Evolutionary conservation across 1,140 invertebrate genomes (phyloP), one percentile per base, ranked within the genome.

Genomic region (Phenacoccus solenopsis): DNA sequence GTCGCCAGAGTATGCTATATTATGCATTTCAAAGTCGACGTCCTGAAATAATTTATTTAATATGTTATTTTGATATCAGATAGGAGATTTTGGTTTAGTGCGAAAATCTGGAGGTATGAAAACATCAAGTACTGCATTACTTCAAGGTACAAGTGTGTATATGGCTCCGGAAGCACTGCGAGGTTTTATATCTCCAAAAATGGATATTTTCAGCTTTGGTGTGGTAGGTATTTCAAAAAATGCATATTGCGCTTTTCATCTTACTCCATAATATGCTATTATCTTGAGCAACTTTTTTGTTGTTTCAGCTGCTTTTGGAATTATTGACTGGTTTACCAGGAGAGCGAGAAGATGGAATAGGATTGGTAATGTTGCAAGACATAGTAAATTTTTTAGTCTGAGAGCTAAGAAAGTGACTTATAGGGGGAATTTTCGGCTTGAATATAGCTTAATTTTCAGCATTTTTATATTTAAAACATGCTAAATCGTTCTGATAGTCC

Each of bases 131-230:
- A 82, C 85, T 21, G 83, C 86, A 74, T 7, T 25, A 10, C 12
- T 24, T 9, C 12, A 64, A 64, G 89, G 89, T 16, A 90, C 89
- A 9, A 82, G 82, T 3, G 85, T 86, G 0, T 91, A 91, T 77
- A 88, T 90, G 87, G 83, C 89, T 28, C 87, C 86, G 0, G 89
- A 91, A 79, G 87, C 87, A 7, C 84, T 85, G 73, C 78, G 81
- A 68, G 86, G 87, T 1, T 86, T 88, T 61, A 80, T 90, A 57
- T 88, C 88, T 25, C 81, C 85, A 20, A 89, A 90, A 80, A 82
- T 87, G 72, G 90, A 91, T 76, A 84, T 87, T 13, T 91, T 85
- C 76, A 90, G 88, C 76, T 91, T 85, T 82, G 90, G 89, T 7
- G 85, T 91, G 57, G 88, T 89, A 74, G 75, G 75, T 76, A 49